phyloP scores from a whole-genome alignment of 2,888 invertebrate genomes.

The Chamaedrilus cognettii region DNA sequence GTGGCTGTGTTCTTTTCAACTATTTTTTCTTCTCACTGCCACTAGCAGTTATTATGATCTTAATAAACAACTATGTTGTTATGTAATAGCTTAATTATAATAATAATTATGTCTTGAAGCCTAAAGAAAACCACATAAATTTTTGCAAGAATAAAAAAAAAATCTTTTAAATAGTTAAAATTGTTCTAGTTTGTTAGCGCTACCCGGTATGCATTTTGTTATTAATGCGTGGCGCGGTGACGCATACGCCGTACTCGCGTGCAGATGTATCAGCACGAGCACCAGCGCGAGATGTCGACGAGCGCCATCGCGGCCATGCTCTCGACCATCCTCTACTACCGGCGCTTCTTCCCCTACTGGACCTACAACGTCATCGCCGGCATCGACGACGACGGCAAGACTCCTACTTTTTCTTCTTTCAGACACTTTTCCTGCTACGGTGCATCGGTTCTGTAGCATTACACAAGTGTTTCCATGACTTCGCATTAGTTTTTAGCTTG shows the following conservation, averaged over 20 bases:
- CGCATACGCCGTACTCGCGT: background rate
- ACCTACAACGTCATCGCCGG: constrained; percentile 94
- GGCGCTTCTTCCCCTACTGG: constrained; percentile 98
- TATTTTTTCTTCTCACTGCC: no score
- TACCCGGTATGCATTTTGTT: background rate
- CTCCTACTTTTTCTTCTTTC: no score
- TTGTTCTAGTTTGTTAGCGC: background rate
- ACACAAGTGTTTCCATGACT: no score
- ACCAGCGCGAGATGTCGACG: constrained; percentile 89
- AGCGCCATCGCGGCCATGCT: constrained; percentile 94
- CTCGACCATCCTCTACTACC: constrained; percentile 92
- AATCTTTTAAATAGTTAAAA: background rate
- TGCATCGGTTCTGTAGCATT: no score
- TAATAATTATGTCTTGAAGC: no score
- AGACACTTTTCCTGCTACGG: no score
- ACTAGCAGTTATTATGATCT: background rate
- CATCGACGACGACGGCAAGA: constrained; percentile 85
- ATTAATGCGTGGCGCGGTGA: background rate
- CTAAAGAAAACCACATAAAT: no score
- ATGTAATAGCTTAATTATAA: no score
- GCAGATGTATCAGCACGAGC: constrained; percentile 82
- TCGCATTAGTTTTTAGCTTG: no score
- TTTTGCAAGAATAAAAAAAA: background rate
- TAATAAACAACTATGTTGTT: constrained; percentile 1
- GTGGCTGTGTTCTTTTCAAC: no score